These are phyloP conservation scores for Corbicula japonica DNA, from an alignment of 2,888 invertebrate genomes.

Conservation along the genomic window DNA sequence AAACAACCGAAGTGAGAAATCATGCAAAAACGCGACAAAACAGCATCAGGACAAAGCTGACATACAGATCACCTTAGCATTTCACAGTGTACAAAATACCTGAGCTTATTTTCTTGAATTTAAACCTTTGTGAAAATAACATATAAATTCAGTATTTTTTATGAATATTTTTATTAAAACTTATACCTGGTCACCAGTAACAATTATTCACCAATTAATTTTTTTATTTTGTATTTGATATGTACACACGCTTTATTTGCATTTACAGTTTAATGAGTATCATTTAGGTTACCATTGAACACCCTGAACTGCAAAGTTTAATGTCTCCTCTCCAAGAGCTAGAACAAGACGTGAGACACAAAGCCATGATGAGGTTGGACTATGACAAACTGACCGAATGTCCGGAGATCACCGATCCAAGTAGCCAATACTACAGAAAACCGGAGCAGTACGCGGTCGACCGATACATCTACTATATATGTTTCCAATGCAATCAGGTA, in stretches of 20 bases:
- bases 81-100: too few relatives aligned
- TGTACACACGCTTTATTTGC: not conserved
- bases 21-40: too few relatives aligned
- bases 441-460: constrained; percentile 41
- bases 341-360: constrained; percentile 43
- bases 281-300: constrained; percentile 37
- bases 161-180: too few relatives aligned
- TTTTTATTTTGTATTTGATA: too few relatives aligned
- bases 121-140: too few relatives aligned
- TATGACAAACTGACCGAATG: constrained; percentile 45
- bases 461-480: constrained; percentile 52
- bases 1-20: too few relatives aligned
- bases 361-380: constrained; percentile 40
- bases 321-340: constrained; percentile 29
- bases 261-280: not conserved
- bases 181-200: too few relatives aligned
- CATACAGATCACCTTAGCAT: too few relatives aligned
- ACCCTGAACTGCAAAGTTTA: constrained; percentile 20
- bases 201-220: too few relatives aligned
- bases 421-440: constrained; percentile 29
- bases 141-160: too few relatives aligned
- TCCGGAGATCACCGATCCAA: constrained; percentile 25
- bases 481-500: constrained; percentile 51
- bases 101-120: too few relatives aligned
- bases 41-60: too few relatives aligned